Percentiles rank a stretch among this genome's conserved stretches.
Evolutionary conservation across 2,888 invertebrate species (phyloP).

Genomic region (Trachelus tabidus): DNA sequence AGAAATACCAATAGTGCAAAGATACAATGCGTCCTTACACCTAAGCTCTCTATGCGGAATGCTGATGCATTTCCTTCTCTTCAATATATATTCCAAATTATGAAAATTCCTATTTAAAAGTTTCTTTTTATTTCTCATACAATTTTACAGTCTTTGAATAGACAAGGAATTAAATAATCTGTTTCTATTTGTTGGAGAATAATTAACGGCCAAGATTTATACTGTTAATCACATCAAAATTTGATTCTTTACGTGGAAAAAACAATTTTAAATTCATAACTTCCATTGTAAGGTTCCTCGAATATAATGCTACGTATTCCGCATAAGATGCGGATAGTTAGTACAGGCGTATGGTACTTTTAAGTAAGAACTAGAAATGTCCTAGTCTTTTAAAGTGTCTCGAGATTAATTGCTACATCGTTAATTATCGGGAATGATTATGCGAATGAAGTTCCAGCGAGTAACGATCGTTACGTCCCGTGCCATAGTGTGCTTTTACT

Average conservation of each 20-base stretch:
- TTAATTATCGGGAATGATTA: slow-evolving; percentile 20
- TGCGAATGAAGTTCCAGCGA: slow-evolving; percentile 25
- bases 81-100: background rate
- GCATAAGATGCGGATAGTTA: background rate
- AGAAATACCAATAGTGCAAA: slow-evolving; percentile 29
- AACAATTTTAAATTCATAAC: too few relatives aligned
- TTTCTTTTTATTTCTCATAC: background rate
- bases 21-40: slow-evolving; percentile 20
- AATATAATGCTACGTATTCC: background rate
- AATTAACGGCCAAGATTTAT: background rate
- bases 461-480: slow-evolving; percentile 32
- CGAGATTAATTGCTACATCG: slow-evolving; percentile 4
- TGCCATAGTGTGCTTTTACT: slow-evolving; percentile 34
- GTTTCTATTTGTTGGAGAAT: too few relatives aligned
- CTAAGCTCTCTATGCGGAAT: background rate
- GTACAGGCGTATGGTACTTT: background rate
- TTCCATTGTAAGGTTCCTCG: background rate
- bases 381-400: slow-evolving; percentile 13
- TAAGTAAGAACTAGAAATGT: slow-evolving; percentile 6
- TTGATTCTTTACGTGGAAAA: background rate
- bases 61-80: background rate
- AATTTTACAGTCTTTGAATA: too few relatives aligned
- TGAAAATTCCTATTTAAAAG: background rate
- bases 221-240: background rate
- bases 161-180: too few relatives aligned